Evolutionary conservation across 1,140 invertebrate species (phyloP).

Genomic region (Aricia agestis): DNA sequence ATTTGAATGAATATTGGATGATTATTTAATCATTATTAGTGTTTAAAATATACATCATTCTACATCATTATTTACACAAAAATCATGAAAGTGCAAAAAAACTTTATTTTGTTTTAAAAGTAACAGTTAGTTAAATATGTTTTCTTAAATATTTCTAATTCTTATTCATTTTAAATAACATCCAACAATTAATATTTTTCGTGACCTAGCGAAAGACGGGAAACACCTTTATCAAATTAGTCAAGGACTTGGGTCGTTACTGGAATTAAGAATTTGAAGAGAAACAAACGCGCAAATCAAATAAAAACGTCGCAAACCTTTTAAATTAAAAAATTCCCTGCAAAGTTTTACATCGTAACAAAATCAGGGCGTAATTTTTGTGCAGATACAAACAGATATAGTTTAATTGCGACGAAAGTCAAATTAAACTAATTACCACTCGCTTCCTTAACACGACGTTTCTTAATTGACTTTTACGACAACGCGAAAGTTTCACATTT

Average conservation of each 20-base stretch:
- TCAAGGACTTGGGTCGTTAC: neutral
- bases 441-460: constrained; percentile 43
- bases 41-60: too few species aligned
- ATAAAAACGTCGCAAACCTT: neutral
- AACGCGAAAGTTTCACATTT: constrained; percentile 48
- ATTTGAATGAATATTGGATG: too few species aligned
- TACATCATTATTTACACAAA: too few species aligned
- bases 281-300: constrained; percentile 2
- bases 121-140: too few species aligned
- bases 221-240: neutral
- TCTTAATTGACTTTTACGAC: constrained; percentile 47
- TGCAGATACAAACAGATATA: constrained; percentile 20
- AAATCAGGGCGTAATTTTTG: constrained; percentile 14
- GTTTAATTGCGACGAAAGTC: constrained; percentile 30
- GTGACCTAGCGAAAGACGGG: too few species aligned
- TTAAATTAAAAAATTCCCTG: neutral
- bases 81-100: too few species aligned
- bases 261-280: neutral
- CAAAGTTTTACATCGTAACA: neutral
- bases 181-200: too few species aligned
- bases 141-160: too few species aligned
- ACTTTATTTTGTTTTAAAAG: too few species aligned
- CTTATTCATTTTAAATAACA: too few species aligned
- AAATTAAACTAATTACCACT: constrained; percentile 48
- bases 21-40: too few species aligned